phyloP scores from a whole-genome alignment of 1,140 invertebrate genomes.

The Drosophila pachea region DNA sequence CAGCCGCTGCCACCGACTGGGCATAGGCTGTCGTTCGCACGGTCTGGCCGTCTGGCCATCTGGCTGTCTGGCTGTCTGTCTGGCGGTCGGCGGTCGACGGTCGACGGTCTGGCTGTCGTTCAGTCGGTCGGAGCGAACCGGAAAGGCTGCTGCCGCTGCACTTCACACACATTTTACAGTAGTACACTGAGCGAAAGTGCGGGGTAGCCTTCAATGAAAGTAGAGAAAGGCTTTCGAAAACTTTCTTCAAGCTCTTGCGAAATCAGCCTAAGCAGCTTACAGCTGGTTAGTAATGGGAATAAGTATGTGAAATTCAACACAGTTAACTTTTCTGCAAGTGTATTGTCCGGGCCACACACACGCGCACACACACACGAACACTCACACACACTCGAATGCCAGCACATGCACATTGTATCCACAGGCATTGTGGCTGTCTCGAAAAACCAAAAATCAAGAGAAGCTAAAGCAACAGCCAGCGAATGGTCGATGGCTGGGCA shows the following conservation, averaged over 20 bases:
- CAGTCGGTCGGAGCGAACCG: constrained; percentile 41
- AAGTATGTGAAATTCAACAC: background rate
- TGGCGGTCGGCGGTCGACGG: constrained; percentile 4
- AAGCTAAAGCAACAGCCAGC: constrained; percentile 16
- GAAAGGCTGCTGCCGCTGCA: constrained; percentile 60
- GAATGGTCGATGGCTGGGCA: background rate
- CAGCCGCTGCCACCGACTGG: constrained; percentile 1
- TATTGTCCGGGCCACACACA: constrained; percentile 23
- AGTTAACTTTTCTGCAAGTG: background rate
- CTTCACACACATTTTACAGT: constrained; percentile 66
- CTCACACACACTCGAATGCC: constrained; percentile 30
- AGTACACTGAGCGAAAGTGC: constrained; percentile 18
- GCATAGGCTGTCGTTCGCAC: constrained; percentile 33
- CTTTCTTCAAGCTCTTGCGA: too few species aligned
- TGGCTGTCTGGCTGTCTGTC: background rate
- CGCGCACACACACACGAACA: constrained; percentile 24
- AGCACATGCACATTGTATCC: constrained; percentile 40
- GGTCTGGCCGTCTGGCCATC: background rate
- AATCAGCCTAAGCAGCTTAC: too few species aligned
- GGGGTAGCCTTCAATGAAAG: too few species aligned
- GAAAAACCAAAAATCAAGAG: constrained; percentile 69
- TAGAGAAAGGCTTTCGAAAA: too few species aligned
- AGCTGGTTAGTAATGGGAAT: too few species aligned
- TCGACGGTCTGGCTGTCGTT: background rate
- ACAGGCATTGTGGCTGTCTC: constrained; percentile 66